A percentile compares a stretch with the other conserved stretches of the same genome.
phyloP scores from a whole-genome alignment of 2,797 vertebrate genomes.

The Hydrolagus colliei region DNA sequence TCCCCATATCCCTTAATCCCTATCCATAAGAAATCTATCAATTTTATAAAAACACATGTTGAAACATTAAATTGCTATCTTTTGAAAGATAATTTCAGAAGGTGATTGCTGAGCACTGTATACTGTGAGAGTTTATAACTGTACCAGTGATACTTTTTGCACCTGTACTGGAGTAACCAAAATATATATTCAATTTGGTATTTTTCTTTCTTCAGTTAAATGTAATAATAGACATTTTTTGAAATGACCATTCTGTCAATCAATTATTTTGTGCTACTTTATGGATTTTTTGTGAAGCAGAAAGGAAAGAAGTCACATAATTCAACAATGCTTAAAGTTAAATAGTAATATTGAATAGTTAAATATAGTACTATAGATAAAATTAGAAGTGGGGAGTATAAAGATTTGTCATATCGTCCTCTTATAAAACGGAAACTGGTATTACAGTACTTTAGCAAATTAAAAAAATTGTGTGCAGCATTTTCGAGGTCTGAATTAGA shows the following conservation, averaged over 20 bases:
- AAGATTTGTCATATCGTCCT: neutral
- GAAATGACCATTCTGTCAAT: neutral
- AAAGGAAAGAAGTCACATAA: neutral
- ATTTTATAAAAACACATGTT: no score
- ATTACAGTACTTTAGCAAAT: neutral
- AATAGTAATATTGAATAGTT: neutral
- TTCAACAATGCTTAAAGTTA: neutral
- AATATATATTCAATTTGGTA: neutral
- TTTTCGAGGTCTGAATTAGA: neutral
- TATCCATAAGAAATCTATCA: no score
- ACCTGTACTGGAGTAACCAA: neutral
- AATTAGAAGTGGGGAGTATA: neutral
- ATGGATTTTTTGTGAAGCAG: neutral
- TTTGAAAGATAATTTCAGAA: no score
- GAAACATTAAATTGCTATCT: no score
- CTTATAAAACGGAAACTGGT: neutral
- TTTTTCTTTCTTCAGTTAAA: conserved; percentile 6
- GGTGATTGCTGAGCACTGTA: no score
- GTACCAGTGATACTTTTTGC: neutral
- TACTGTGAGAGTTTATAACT: neutral
- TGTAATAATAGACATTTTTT: neutral
- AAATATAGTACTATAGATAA: neutral
- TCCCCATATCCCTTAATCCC: no score
- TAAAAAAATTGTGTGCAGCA: neutral
- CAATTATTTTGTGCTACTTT: conserved; percentile 5